Base-by-base conservation (phyloP, 2,888 invertebrate genomes). In the Thecophora atra region DNA sequence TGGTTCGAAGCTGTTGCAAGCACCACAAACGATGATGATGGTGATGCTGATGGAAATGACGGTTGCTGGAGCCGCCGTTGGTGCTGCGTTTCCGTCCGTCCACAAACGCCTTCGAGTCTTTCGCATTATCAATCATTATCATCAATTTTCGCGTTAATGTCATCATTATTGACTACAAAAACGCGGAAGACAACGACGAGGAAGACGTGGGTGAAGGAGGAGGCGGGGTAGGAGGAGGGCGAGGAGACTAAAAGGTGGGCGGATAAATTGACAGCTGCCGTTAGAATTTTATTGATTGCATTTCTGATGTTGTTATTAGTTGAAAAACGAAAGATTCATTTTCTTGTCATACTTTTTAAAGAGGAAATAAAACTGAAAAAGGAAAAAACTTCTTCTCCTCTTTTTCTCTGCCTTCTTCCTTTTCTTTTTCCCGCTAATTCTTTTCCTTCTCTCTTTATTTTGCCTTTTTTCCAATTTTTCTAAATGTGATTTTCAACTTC, bases 91-190 rank as follows among this genome's bases (percentile, higher is more conserved):
- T 30, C 21, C 11, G 19, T 19, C 37, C 15, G 30, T 63, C 19
- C 21, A 56, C 21, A 21, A 19, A 5, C 26, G 26, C 24, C 56
- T 11, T 15, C 24, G 24, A 26, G 44, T n/a, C 44, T 19, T 21
- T 44, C 15, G 37, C 21, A 28, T 19, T 7, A 62, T 11, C 19
- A 11, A 67, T 21, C 56, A 54, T 54, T 30, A 30, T 24, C 54
- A 56, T 56, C 26, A 54, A 67, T 56, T 67, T 56, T 4, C 17
- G 26, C 26, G 24, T 11, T 64, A 64, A 64, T 64, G 64, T 64
- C 64, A 64, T 64, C 47, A 64, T 64, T 64, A 64, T 51, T 64
- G 47, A 26, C 24, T 28, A 47, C 17, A 47, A 15, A 47, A n/a
- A 1, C n/a, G 5, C n/a, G 6, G 47, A n/a, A 47, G 4, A 11